Percentiles rank a stretch among this genome's conserved stretches.
Evolutionary conservation across 2,113 vertebrate genomes (phyloP).

Genomic region (Hyaena hyaena): DNA sequence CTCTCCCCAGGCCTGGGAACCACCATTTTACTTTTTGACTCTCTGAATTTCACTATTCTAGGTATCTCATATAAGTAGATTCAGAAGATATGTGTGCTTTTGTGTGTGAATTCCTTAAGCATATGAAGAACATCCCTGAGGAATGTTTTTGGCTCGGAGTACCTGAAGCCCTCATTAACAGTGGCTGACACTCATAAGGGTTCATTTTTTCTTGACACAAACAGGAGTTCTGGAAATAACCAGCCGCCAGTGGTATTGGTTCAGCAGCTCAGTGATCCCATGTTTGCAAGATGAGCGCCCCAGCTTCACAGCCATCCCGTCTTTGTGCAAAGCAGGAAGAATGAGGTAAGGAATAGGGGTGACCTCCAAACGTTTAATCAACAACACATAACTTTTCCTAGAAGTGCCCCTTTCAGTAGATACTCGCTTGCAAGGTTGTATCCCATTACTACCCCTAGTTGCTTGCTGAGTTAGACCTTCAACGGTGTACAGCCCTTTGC

Average conservation of each 20-base stretch:
- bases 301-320: not conserved
- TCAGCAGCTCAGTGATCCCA: not conserved
- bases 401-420: not conserved
- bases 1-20: not conserved
- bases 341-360: not conserved
- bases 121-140: not conserved
- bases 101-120: slow-evolving; percentile 37
- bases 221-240: slow-evolving; percentile 43
- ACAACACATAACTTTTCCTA: not conserved
- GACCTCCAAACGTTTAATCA: not conserved
- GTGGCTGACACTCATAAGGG: slow-evolving; percentile 50
- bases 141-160: slow-evolving; percentile 47
- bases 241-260: slow-evolving; percentile 20
- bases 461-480: not conserved
- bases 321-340: slow-evolving; percentile 31
- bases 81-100: not conserved
- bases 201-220: slow-evolving; percentile 46
- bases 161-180: slow-evolving; percentile 44
- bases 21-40: not conserved
- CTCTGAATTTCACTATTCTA: not conserved
- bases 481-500: not conserved
- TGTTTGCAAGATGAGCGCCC: not conserved
- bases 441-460: not conserved
- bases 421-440: not conserved
- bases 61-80: not conserved